These are phyloP conservation scores for Notarius quadriscutis DNA, from an alignment of 2,113 vertebrate genomes.

Conservation along the genomic window DNA sequence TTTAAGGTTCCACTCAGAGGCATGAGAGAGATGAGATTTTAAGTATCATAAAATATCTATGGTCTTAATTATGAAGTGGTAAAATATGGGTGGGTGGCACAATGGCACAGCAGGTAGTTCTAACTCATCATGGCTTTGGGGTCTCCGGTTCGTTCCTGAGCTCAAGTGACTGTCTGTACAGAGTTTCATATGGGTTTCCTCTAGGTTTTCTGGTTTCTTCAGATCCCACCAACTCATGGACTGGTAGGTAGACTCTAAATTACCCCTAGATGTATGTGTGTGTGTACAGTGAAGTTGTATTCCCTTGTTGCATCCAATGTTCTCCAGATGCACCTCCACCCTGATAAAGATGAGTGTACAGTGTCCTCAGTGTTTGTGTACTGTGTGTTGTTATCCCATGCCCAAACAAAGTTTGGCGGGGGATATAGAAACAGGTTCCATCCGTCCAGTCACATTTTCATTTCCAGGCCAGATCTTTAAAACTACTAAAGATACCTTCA, in stretches of 20 bases:
- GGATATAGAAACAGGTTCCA: too few species aligned
- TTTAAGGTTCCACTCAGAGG: constrained; percentile 1
- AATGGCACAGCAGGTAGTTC: not conserved
- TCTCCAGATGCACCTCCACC: not conserved
- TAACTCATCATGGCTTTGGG: not conserved
- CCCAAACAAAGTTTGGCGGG: too few species aligned
- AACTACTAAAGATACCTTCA: too few species aligned
- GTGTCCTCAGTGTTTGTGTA: too few species aligned
- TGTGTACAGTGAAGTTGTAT: not conserved
- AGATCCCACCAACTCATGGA: not conserved
- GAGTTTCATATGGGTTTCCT: not conserved
- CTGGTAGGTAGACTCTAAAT: not conserved
- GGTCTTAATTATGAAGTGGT: not conserved
- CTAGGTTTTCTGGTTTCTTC: not conserved
- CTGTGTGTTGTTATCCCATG: too few species aligned
- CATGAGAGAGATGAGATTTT: constrained; percentile 10
- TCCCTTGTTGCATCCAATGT: not conserved
- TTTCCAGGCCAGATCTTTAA: too few species aligned
- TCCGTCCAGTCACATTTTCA: too few species aligned
- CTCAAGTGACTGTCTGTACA: not conserved
- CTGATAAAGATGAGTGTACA: not conserved
- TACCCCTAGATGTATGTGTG: not conserved
- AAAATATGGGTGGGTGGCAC: not conserved
- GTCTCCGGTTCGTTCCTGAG: not conserved
- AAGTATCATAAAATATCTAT: constrained; percentile 11